These are phyloP conservation scores for Uria lomvia DNA, from an alignment of 2,113 vertebrate genomes.

Conservation along the genomic window DNA sequence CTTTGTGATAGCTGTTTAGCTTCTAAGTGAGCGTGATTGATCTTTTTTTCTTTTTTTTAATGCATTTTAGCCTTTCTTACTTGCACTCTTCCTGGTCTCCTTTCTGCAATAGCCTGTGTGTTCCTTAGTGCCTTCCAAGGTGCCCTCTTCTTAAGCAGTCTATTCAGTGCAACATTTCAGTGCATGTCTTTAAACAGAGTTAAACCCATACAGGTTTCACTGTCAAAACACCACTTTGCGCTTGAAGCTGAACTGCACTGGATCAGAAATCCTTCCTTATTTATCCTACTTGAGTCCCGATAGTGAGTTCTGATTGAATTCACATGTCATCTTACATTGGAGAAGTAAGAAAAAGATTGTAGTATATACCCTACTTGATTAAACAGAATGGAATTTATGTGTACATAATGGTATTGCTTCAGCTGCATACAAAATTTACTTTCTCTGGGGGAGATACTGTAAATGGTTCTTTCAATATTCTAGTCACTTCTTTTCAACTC, in stretches of 20 bases:
- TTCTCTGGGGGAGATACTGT: not conserved
- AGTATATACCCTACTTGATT: not conserved
- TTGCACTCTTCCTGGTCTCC: not conserved
- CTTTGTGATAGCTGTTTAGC: not conserved
- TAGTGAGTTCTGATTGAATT: not conserved
- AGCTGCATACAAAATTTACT: not conserved
- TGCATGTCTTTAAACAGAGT: not conserved
- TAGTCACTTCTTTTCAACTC: not conserved
- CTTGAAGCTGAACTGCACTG: not conserved
- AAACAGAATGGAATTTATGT: not conserved
- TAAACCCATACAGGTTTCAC: not conserved
- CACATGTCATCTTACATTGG: not conserved
- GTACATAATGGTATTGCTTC: not conserved
- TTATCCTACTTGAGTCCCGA: not conserved
- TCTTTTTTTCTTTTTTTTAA: not conserved
- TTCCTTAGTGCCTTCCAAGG: not conserved
- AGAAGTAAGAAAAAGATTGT: not conserved
- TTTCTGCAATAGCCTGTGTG: not conserved
- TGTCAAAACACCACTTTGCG: not conserved
- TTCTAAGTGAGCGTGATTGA: not conserved
- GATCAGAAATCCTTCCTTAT: not conserved
- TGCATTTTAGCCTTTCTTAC: not conserved
- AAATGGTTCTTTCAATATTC: not conserved
- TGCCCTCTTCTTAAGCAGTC: not conserved
- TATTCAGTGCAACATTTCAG: not conserved